phyloP scores from a whole-genome alignment of 2,113 vertebrate species.

The Bujurquina vittata region DNA sequence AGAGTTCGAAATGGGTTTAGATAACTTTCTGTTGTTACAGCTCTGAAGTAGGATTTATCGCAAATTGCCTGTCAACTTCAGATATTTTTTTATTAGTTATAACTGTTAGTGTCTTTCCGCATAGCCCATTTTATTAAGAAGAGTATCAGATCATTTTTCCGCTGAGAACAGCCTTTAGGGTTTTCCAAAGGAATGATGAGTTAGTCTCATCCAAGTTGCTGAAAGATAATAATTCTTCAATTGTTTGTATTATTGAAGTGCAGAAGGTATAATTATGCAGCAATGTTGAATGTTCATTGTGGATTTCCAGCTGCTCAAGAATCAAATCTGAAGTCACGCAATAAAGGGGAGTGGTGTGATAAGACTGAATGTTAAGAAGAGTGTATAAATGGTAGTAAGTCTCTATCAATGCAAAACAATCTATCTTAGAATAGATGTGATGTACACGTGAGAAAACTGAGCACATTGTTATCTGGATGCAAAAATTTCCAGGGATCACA shows the following conservation, averaged over 20 bases:
- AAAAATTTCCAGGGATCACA: background rate
- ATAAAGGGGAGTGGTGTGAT: background rate
- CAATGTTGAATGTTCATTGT: background rate
- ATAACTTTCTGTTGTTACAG: no score
- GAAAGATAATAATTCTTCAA: background rate
- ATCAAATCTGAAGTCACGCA: slow-evolving; percentile 1
- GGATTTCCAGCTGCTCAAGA: background rate
- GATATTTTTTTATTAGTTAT: background rate
- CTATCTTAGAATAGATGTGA: background rate
- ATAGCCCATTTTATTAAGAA: no score
- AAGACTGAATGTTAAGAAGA: background rate
- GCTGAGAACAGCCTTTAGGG: background rate
- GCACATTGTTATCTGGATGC: background rate
- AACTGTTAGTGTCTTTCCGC: background rate
- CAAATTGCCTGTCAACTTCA: background rate
- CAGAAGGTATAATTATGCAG: background rate
- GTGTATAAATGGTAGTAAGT: background rate
- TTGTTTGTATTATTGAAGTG: background rate
- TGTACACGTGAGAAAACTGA: background rate
- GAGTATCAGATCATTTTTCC: no score
- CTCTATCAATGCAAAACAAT: background rate
- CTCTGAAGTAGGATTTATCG: no score
- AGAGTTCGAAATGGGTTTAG: no score
- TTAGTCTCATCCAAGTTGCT: background rate
- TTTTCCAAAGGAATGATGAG: background rate